Base-by-base conservation (phyloP, 2,888 invertebrate species). In the Baronia brevicornis region DNA sequence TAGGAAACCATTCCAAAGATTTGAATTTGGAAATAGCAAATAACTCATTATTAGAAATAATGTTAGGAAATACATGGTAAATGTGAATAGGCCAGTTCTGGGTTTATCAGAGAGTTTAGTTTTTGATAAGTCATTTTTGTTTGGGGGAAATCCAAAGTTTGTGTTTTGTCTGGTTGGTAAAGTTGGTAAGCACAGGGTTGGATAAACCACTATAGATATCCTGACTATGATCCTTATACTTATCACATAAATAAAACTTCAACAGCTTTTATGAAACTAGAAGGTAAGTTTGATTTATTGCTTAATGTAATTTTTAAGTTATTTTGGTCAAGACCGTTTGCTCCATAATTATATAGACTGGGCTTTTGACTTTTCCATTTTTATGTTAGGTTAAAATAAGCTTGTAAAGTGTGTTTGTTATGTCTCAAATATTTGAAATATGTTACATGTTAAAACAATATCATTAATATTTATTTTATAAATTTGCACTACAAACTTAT, bases 191-290 rank as follows among this genome's bases (percentile, higher is more conserved):
- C n/a, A n/a, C 51, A 88, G 88, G 88, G 88, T 20, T 89, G 89
- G 89, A 75, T 88, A 43, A 89, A 89, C 44, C 88, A 89, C 54
- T 88, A 85, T 48, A 72, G 82, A 46, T 84, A 69, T 23, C 82
- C 84, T 25, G 80, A 84, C 34, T 94, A 94, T 60, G 86, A 88
- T 48, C 89, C 91, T 1, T 85, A 84, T 24, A 86, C 86, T 13
- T 93, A 92, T 61, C 90, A 91, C 46, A 89, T 94, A 31, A 90
- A 89, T 33, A 86, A 89, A 49, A 91, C 92, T 9, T 88, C 89
- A 26, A 89, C 92, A 6, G 90, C 93, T 5, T 90, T 89, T 56
- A 87, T 92, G 47, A 88, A 89, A 48, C 74, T 94, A 13, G 91
- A 92, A 66, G 90, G 89, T 85, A 52, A 63, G 55, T 48, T 14